Evolutionary conservation across 2,888 invertebrate species (phyloP).

Genomic region (Gastracanthus pulcherrimus): DNA sequence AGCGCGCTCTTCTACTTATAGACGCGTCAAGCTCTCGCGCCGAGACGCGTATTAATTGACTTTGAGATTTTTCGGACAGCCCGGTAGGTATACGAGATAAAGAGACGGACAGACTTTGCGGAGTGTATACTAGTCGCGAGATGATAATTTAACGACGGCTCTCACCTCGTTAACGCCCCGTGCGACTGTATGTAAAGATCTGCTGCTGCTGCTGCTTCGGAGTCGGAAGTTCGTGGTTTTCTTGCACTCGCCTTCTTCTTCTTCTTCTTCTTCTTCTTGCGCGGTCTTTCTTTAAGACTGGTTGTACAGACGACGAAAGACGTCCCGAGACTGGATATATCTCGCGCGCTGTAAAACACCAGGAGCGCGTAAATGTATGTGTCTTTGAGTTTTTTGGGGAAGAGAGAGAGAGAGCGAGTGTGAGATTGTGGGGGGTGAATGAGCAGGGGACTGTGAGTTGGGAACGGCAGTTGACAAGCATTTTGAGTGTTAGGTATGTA

Average conservation of each 20-base stretch:
- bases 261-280: no score
- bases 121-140: neutral
- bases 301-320: neutral
- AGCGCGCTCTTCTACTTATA: constrained; percentile 71
- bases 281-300: no score
- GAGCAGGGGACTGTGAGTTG: no score
- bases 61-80: constrained; percentile 68
- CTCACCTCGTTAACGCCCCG: constrained; percentile 36
- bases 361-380: neutral
- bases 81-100: neutral
- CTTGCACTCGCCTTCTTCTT: no score
- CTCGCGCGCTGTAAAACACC: constrained; percentile 24
- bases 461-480: no score
- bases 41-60: constrained; percentile 76
- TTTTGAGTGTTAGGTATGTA: no score
- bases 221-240: no score
- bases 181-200: no score
- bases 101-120: neutral
- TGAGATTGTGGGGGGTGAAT: no score
- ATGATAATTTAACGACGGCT: constrained; percentile 39
- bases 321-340: neutral
- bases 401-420: no score
- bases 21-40: constrained; percentile 72
- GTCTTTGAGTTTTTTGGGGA: no score
- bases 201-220: no score